phyloP scores from a whole-genome alignment of 2,888 invertebrate species.

The Philereme transversata region DNA sequence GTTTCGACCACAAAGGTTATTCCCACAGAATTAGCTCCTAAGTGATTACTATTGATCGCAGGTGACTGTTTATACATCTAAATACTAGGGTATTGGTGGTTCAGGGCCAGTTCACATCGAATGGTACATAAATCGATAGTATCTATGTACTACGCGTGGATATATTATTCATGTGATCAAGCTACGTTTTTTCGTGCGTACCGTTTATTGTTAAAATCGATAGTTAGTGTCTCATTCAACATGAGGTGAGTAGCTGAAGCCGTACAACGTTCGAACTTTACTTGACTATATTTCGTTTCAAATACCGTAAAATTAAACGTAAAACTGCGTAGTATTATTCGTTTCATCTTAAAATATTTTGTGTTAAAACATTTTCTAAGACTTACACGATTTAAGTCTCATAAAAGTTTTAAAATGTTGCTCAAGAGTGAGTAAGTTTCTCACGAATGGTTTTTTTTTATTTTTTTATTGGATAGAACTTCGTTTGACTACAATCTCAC shows the following conservation, averaged over 20 bases:
- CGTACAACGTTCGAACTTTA: neutral
- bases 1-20: slow-evolving; percentile 21
- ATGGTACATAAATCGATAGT: slow-evolving; percentile 43
- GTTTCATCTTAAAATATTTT: too few species aligned
- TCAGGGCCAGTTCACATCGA: slow-evolving; percentile 57
- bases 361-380: too few species aligned
- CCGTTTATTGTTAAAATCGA: slow-evolving; percentile 21
- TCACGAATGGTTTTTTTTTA: too few species aligned
- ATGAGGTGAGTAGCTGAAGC: neutral
- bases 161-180: slow-evolving; percentile 28
- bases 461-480: too few species aligned
- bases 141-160: slow-evolving; percentile 28
- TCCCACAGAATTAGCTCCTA: slow-evolving; percentile 28
- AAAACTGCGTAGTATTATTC: too few species aligned
- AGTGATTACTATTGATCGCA: slow-evolving; percentile 35
- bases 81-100: slow-evolving; percentile 39
- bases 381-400: too few species aligned
- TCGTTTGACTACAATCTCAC: too few species aligned
- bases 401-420: too few species aligned
- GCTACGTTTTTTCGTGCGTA: slow-evolving; percentile 27
- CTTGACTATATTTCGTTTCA: too few species aligned
- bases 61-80: slow-evolving; percentile 34
- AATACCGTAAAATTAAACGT: too few species aligned
- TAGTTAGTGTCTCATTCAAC: slow-evolving; percentile 17
- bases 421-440: too few species aligned